These are phyloP conservation scores for Zophobas morio DNA, from an alignment of 1,140 invertebrate species.

Conservation along the genomic window DNA sequence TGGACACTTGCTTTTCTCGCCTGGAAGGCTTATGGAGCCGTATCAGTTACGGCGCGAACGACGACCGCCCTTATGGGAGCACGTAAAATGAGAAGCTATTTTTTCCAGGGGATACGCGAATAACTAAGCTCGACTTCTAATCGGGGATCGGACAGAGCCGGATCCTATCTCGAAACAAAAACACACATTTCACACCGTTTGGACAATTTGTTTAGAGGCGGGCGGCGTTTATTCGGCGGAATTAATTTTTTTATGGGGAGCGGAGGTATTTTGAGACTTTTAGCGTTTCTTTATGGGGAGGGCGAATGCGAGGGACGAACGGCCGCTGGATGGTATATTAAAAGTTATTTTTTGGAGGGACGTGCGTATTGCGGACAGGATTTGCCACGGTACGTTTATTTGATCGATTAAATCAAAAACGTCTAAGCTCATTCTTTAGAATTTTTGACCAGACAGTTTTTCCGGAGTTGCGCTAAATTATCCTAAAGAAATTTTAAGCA, in stretches of 20 bases:
- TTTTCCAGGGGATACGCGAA: slow-evolving; percentile 15
- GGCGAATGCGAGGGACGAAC: too few relatives aligned
- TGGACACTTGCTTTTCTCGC: slow-evolving; percentile 48
- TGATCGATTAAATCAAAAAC: too few relatives aligned
- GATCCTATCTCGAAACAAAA: slow-evolving; percentile 21
- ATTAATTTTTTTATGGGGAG: slow-evolving; percentile 17
- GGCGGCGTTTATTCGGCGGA: not conserved
- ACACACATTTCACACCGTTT: slow-evolving; percentile 20
- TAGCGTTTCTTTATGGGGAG: not conserved
- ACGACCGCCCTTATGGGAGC: slow-evolving; percentile 38
- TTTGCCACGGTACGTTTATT: too few relatives aligned
- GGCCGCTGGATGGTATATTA: too few relatives aligned
- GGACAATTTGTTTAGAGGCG: not conserved
- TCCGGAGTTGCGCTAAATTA: too few relatives aligned
- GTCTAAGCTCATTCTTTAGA: too few relatives aligned
- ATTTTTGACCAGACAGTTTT: too few relatives aligned
- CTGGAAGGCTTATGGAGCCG: slow-evolving; percentile 35
- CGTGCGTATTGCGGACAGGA: too few relatives aligned
- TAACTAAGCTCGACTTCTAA: slow-evolving; percentile 29
- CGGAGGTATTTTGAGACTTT: not conserved
- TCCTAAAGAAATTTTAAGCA: too few relatives aligned
- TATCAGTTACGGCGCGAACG: slow-evolving; percentile 45
- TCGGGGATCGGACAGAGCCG: slow-evolving; percentile 5
- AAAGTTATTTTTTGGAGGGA: too few relatives aligned
- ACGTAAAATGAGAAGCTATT: slow-evolving; percentile 43